Conservation (phyloP, 2,113 vertebrate genomes). For the Myodes glareolus region DNA sequence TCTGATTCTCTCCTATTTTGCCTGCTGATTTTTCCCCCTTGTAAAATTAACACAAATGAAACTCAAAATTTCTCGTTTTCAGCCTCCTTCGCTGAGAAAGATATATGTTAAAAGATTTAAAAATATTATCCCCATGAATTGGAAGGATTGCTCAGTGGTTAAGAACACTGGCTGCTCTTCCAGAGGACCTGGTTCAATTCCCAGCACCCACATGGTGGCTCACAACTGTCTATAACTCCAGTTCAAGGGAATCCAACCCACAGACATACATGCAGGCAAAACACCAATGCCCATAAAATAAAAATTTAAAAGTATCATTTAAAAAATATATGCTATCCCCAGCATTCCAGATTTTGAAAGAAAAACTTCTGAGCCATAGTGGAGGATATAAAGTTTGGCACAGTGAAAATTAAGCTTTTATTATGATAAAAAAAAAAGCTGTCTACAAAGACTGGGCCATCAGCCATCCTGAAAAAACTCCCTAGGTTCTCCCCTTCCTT, state of each 20-base stretch:
- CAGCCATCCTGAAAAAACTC: fast-evolving
- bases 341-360: background rate
- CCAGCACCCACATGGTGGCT: background rate
- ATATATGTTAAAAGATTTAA: background rate
- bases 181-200: background rate
- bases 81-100: background rate
- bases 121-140: background rate
- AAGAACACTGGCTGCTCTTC: background rate
- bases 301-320: background rate
- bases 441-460: fast-evolving
- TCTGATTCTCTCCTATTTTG: background rate
- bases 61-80: background rate
- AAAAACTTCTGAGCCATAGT: background rate
- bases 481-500: too few species aligned
- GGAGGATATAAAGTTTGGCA: fast-evolving
- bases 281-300: background rate
- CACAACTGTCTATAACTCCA: background rate
- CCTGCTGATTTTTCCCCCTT: background rate
- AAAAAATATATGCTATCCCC: background rate
- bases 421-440: background rate
- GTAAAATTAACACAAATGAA: conserved; percentile 9
- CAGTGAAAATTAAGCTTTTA: fast-evolving
- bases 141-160: background rate
- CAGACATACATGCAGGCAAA: background rate
- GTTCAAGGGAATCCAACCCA: background rate